Percentiles rank a stretch among this genome's conserved stretches.
Conservation (phyloP, 2,113 vertebrate genomes). For the Eulemur rufifrons region DNA sequence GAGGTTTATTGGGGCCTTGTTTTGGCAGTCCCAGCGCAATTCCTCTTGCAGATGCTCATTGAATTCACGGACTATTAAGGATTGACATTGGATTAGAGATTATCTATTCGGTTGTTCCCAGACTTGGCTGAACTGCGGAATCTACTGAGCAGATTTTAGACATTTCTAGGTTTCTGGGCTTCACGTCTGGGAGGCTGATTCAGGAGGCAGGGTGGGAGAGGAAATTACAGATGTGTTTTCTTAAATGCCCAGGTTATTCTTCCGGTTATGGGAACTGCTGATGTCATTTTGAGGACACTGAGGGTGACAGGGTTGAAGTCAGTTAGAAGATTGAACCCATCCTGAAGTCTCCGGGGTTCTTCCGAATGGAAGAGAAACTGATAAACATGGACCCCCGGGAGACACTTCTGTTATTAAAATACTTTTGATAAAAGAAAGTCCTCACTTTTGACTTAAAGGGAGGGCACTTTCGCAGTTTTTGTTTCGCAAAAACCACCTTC, state of each 20-base stretch:
- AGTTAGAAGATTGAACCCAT: neutral
- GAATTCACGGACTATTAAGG: neutral
- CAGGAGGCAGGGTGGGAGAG: neutral
- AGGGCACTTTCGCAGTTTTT: neutral
- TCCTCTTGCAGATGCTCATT: neutral
- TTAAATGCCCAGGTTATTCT: neutral
- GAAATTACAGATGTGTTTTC: neutral
- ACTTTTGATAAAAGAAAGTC: neutral
- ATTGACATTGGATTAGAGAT: neutral
- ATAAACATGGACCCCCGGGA: neutral
- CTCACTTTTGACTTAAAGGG: neutral
- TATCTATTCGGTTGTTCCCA: neutral
- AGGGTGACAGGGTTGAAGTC: neutral
- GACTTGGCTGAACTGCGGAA: neutral
- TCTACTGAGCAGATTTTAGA: neutral
- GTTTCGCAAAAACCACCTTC: no score
- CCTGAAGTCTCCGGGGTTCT: neutral
- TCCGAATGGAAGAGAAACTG: neutral
- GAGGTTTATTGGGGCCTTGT: neutral
- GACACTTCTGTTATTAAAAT: neutral
- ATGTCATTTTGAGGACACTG: neutral
- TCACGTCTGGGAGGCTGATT: neutral
- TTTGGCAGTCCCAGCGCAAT: conserved; percentile 31
- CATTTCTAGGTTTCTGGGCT: neutral
- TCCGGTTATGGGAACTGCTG: neutral